These are phyloP conservation scores for Alectoris magna DNA, from an alignment of 2,797 vertebrate genomes.

Conservation along the genomic window DNA sequence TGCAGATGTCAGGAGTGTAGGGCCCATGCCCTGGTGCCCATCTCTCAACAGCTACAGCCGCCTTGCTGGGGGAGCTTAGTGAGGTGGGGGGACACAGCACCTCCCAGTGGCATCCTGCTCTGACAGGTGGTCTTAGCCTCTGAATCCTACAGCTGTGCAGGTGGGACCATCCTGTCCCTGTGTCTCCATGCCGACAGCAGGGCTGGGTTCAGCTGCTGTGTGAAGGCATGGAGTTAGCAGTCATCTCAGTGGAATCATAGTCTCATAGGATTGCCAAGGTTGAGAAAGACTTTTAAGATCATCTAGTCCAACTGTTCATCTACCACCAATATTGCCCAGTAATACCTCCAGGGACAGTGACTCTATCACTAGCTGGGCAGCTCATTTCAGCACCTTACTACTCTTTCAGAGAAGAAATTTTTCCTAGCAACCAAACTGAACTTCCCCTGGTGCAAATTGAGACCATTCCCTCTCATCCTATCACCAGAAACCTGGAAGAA, in stretches of 20 bases:
- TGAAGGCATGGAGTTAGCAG: neutral
- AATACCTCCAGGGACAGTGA: no score
- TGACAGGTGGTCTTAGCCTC: neutral
- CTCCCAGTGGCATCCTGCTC: neutral
- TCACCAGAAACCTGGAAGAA: no score
- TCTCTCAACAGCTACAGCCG: fast-evolving
- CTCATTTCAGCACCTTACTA: no score
- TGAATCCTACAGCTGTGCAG: neutral
- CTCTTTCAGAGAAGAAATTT: no score
- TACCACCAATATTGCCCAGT: no score
- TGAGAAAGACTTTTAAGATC: no score
- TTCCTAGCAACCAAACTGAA: no score
- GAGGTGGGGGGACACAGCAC: fast-evolving
- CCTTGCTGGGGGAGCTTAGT: neutral
- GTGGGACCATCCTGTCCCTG: neutral
- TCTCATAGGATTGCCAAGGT: no score
- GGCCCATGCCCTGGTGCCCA: fast-evolving
- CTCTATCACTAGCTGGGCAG: no score
- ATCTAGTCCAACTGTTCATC: no score
- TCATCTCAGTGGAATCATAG: neutral
- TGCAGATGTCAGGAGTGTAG: neutral
- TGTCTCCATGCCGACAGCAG: neutral
- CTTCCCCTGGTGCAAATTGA: no score
- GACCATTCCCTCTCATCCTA: no score
- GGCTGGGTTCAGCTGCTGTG: neutral